Conservation (phyloP, 2,113 vertebrate genomes). For the Blennius ocellaris region DNA sequence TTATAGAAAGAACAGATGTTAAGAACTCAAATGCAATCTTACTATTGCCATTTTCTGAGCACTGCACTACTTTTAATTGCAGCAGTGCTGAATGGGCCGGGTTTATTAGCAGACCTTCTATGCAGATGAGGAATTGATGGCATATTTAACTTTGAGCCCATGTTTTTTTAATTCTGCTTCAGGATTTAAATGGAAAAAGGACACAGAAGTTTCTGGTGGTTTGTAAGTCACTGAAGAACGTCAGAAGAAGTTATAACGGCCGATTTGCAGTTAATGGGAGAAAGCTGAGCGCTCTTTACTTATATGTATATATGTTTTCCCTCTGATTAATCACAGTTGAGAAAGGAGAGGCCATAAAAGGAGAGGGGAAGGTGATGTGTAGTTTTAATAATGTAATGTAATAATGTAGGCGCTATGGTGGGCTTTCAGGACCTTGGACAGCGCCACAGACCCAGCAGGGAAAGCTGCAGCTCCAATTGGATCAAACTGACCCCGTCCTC, state of each 20-base stretch:
- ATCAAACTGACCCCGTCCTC: constrained; percentile 18
- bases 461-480: constrained; percentile 18
- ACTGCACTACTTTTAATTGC: constrained; percentile 15
- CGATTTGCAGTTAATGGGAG: not conserved
- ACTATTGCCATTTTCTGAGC: no score
- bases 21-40: not conserved
- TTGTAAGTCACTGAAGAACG: no score
- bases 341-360: not conserved
- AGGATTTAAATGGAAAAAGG: not conserved
- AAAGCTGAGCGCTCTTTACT: not conserved
- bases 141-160: constrained; percentile 14
- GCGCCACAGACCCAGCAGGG: constrained; percentile 9
- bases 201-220: not conserved
- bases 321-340: not conserved
- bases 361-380: not conserved
- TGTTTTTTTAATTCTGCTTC: not conserved
- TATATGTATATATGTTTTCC: not conserved
- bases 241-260: constrained; percentile 5
- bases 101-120: constrained; percentile 4
- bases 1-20: no score
- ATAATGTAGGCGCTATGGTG: not conserved
- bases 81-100: not conserved
- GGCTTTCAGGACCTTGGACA: constrained; percentile 67
- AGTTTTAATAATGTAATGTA: not conserved
- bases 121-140: not conserved